Base-by-base conservation (phyloP, 1,140 invertebrate species). In the Pentalonia nigronervosa region DNA sequence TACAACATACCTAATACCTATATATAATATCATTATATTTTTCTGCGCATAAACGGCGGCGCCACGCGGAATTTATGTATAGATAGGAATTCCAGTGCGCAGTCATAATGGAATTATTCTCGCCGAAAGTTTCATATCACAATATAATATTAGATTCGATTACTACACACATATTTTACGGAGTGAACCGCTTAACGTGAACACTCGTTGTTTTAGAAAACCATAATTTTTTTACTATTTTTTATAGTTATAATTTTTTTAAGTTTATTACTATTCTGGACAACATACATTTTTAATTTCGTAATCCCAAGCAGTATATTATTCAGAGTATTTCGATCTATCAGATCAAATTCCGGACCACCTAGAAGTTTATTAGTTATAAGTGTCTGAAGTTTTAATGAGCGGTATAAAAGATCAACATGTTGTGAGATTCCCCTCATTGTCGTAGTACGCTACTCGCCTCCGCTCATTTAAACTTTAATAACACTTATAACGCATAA, bases 31-130 rank as follows among this genome's bases (percentile, higher is more conserved):
- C 47, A 14, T 86, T 86, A 47, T 86, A 1, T 86, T 86, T 86
- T 86, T 86, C 9, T 45, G 7, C 25, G 1, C 83, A 21, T 83
- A 45, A 47, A 86, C 84, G 30, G 25, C 84, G 30, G 11, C 11
- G 84, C 30, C 41, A n/a, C 23, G 21, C 36, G 84, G 84, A 86
- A 86, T 47, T 86, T n/a, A 48, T 47, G 47, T 76, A 67, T 30
- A 41, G 25, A 41, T 41, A 41, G 25, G 30, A 86, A 86, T 47
- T 86, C 84, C 45, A 11, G 84, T 41, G 14, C 11, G 7, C 11
- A 86, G 30, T n/a, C 45, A 47, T 86, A 86, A 86, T 86, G 84
- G 45, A 41, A 86, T 86, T 86, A 86, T 86, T 86, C 11, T 47
- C 84, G 30, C 45, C 84, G 14, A 25, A 47, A 47, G 84, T 86